Evolutionary conservation across 1,140 invertebrate genomes (phyloP).

Genomic region (Drosophila kikkawai): DNA sequence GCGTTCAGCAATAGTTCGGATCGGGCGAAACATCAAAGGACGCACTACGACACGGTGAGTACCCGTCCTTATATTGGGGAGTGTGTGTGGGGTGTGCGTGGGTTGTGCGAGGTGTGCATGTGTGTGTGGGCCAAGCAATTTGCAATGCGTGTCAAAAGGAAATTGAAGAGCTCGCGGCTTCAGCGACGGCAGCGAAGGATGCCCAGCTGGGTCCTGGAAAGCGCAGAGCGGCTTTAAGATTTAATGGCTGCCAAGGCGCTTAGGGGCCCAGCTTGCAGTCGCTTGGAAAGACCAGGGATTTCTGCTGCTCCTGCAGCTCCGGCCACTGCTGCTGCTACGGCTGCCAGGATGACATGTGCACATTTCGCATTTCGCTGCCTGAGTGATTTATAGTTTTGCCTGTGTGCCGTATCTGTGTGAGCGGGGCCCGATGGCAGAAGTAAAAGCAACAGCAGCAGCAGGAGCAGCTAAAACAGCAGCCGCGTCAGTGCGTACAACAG

Average conservation of each 20-base stretch:
- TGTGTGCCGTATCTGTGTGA: constrained; percentile 53
- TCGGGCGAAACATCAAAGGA: constrained; percentile 97
- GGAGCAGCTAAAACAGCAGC: constrained; percentile 9
- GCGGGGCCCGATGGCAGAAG: constrained; percentile 34
- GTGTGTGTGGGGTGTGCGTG: constrained; percentile 14
- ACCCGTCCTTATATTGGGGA: constrained; percentile 17
- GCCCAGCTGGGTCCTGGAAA: constrained; percentile 14
- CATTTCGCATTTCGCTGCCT: constrained; percentile 79
- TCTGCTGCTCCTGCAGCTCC: constrained; percentile 17
- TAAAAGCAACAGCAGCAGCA: constrained; percentile 19
- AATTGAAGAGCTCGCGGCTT: constrained; percentile 66
- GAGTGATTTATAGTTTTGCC: constrained; percentile 78
- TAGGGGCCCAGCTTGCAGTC: constrained; percentile 37
- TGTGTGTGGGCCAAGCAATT: constrained; percentile 54
- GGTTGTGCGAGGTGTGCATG: constrained; percentile 11
- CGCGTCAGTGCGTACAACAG: constrained; percentile 53
- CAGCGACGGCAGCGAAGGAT: constrained; percentile 31
- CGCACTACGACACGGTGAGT: constrained; percentile 97
- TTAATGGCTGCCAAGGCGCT: constrained; percentile 54
- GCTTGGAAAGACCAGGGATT: constrained; percentile 24
- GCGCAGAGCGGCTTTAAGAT: constrained; percentile 50
- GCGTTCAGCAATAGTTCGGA: constrained; percentile 99
- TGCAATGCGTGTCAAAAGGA: constrained; percentile 73
- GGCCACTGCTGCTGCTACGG: constrained; percentile 23
- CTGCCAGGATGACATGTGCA: constrained; percentile 73